phyloP scores from a whole-genome alignment of 2,797 vertebrate genomes.

The Catamblyrhynchus diadema region DNA sequence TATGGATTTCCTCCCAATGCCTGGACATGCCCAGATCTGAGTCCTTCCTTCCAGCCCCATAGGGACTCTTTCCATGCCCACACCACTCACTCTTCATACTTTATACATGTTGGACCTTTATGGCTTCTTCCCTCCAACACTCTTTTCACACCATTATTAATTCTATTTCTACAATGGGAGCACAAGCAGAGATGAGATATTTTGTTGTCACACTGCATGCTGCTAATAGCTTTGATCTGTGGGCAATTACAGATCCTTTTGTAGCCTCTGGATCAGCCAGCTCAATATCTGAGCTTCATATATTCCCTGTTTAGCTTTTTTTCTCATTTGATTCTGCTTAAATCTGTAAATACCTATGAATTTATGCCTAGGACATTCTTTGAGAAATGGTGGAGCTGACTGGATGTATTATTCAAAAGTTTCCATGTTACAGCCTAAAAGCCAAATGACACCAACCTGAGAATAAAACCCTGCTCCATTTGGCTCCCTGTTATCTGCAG shows the following conservation, averaged over 20 bases:
- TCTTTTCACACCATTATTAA: background rate
- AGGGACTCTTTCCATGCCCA: background rate
- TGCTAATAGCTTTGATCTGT: constrained; percentile 20
- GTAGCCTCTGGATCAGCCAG: background rate
- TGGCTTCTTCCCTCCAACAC: background rate
- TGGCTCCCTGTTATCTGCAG: constrained; percentile 26
- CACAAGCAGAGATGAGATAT: constrained; percentile 15
- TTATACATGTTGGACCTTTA: background rate
- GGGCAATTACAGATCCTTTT: background rate
- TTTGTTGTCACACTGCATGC: constrained; percentile 12
- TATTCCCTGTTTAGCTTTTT: background rate
- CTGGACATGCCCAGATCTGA: background rate
- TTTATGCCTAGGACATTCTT: background rate
- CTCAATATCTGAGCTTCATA: background rate
- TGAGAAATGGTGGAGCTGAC: background rate
- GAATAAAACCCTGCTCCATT: constrained; percentile 50
- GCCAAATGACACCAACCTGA: constrained; percentile 13
- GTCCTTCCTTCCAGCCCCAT: background rate
- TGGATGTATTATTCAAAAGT: constrained; percentile 41
- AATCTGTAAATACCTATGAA: constrained; percentile 46
- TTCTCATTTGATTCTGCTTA: background rate
- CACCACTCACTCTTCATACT: background rate
- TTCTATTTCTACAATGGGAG: background rate
- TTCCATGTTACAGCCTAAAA: constrained; percentile 8
- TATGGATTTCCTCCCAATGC: background rate